phyloP scores from a whole-genome alignment of 1,140 invertebrate genomes.

The Drosophila pseudoananassae region DNA sequence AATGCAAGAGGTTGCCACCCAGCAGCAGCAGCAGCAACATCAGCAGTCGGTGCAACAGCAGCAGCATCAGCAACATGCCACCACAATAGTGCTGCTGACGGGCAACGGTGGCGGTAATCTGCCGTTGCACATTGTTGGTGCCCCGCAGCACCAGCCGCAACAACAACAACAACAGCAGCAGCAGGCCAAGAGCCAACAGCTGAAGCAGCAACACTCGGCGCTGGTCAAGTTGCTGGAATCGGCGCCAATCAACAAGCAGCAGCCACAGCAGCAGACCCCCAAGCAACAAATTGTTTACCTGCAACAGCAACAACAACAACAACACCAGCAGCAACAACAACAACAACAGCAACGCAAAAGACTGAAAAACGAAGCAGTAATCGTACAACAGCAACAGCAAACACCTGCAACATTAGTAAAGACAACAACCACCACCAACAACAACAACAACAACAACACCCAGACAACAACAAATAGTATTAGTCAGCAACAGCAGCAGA shows the following conservation, averaged over 20 bases:
- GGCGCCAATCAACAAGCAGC: constrained; percentile 72
- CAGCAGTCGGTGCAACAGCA: constrained; percentile 40
- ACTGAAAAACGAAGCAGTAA: constrained; percentile 78
- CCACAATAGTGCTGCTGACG: constrained; percentile 72
- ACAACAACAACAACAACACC: constrained; percentile 65
- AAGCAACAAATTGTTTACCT: constrained; percentile 77
- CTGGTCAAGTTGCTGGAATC: constrained; percentile 82
- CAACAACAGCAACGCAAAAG: constrained; percentile 78
- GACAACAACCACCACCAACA: constrained; percentile 71
- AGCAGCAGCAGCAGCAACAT: constrained; percentile 48
- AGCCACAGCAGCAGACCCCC: constrained; percentile 48
- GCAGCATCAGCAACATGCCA: constrained; percentile 58
- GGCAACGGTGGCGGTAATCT: constrained; percentile 53
- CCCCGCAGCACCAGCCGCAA: constrained; percentile 43
- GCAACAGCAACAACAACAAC: constrained; percentile 71
- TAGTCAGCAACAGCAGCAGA: constrained; percentile 77
- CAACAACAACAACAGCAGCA: constrained; percentile 31
- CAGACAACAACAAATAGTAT: constrained; percentile 77
- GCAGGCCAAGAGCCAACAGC: constrained; percentile 71
- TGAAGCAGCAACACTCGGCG: constrained; percentile 82
- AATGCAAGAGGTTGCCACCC: constrained; percentile 72
- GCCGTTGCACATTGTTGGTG: constrained; percentile 45
- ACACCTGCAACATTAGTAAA: constrained; percentile 78
- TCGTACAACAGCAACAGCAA: constrained; percentile 64
- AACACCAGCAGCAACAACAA: constrained; percentile 63